phyloP scores from a whole-genome alignment of 1,140 invertebrate species.

The Oryzaephilus surinamensis region DNA sequence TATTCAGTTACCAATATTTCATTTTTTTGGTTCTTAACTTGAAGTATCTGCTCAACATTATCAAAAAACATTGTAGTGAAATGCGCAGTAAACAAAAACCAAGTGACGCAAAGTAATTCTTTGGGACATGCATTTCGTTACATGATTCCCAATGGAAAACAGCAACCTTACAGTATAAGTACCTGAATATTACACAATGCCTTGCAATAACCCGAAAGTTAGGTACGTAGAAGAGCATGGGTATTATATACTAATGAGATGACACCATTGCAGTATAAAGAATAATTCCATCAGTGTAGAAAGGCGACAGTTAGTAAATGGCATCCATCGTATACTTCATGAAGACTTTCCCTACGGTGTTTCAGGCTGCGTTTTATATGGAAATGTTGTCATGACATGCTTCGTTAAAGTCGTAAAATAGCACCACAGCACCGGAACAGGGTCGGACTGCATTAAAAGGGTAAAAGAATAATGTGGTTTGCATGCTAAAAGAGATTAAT shows the following conservation, averaged over 20 bases:
- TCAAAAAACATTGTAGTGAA: too few relatives aligned
- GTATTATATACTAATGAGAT: slow-evolving; percentile 7
- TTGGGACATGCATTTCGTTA: too few relatives aligned
- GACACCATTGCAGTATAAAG: slow-evolving; percentile 11
- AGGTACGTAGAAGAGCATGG: neutral
- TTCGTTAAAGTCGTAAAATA: slow-evolving; percentile 34
- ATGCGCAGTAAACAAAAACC: too few relatives aligned
- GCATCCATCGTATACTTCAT: slow-evolving; percentile 12
- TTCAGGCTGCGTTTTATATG: slow-evolving; percentile 29
- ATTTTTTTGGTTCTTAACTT: too few relatives aligned
- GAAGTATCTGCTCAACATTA: too few relatives aligned
- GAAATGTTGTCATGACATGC: slow-evolving; percentile 34
- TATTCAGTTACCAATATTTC: too few relatives aligned
- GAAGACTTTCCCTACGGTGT: slow-evolving; percentile 4
- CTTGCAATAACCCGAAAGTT: neutral
- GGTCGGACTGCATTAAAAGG: slow-evolving; percentile 28
- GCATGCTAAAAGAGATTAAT: slow-evolving; percentile 31
- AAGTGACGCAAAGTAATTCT: too few relatives aligned
- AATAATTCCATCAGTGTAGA: slow-evolving; percentile 19
- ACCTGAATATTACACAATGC: neutral
- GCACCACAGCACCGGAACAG: slow-evolving; percentile 24
- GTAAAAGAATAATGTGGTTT: slow-evolving; percentile 32
- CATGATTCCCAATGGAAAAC: too few relatives aligned
- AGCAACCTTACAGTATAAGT: neutral
- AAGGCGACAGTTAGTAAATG: slow-evolving; percentile 23